Conservation (phyloP, 2,888 invertebrate genomes). For the Tiliacea aurago region DNA sequence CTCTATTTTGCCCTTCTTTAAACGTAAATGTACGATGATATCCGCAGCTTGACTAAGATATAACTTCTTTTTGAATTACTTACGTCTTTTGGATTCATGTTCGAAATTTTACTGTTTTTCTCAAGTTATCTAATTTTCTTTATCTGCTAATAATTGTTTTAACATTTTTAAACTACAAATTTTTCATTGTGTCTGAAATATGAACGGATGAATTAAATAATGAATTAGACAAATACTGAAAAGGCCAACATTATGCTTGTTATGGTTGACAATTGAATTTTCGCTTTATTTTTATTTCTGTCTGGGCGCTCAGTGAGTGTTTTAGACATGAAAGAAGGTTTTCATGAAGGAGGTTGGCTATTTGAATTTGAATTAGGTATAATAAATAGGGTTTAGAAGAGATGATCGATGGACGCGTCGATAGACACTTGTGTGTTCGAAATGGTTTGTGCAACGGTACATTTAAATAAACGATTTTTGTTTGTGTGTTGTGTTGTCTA, state of each 20-base stretch:
- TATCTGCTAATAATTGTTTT: not conserved
- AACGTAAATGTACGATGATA: not conserved
- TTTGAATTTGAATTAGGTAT: not conserved
- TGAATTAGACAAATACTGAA: not conserved
- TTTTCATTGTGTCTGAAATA: conserved; percentile 33
- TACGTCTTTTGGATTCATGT: conserved; percentile 52
- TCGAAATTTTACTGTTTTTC: not conserved
- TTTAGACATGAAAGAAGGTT: conserved; percentile 20
- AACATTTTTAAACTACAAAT: conserved; percentile 35
- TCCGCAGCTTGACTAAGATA: not conserved
- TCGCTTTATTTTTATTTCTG: conserved; percentile 35
- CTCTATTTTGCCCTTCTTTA: not conserved
- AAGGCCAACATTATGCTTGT: conserved; percentile 12
- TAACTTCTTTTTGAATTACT: conserved; percentile 27
- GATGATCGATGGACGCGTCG: too few relatives aligned
- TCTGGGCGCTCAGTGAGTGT: not conserved
- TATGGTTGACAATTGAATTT: conserved; percentile 38
- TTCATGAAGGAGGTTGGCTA: not conserved
- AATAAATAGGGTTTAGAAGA: too few relatives aligned
- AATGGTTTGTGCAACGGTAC: too few relatives aligned
- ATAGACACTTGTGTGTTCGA: too few relatives aligned
- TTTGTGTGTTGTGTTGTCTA: too few relatives aligned
- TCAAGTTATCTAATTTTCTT: not conserved
- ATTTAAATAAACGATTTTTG: too few relatives aligned
- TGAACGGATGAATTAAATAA: conserved; percentile 1